A percentile compares a stretch with the other conserved stretches of the same genome.
These are phyloP conservation scores for Parapsyche elsis DNA, from an alignment of 1,140 invertebrate species.

Conservation along the genomic window DNA sequence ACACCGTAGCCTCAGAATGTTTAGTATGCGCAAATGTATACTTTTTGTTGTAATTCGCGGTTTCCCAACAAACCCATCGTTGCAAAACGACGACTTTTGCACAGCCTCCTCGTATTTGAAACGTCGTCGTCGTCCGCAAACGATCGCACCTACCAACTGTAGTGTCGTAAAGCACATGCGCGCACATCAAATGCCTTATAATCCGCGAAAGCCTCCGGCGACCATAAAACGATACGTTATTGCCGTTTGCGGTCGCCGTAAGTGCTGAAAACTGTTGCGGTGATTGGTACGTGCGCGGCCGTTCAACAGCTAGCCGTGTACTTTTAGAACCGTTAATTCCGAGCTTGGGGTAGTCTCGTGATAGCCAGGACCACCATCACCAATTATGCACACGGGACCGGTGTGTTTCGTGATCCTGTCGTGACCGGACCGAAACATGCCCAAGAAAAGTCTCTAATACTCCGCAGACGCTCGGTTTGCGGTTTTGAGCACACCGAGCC, in stretches of 20 bases:
- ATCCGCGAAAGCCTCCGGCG: not conserved
- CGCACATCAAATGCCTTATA: not conserved
- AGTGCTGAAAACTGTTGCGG: not conserved
- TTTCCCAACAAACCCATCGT: too few relatives aligned
- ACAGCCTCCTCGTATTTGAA: too few relatives aligned
- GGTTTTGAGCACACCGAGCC: not conserved
- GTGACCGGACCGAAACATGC: slow-evolving; percentile 9
- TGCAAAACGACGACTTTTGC: too few relatives aligned
- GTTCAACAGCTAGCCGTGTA: not conserved
- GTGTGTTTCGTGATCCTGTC: not conserved
- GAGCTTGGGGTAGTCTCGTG: not conserved
- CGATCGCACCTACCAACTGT: too few relatives aligned
- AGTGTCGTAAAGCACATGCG: too few relatives aligned
- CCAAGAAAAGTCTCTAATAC: slow-evolving; percentile 2
- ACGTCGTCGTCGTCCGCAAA: too few relatives aligned
- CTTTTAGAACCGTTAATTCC: not conserved
- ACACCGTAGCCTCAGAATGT: too few relatives aligned
- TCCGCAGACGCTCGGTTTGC: not conserved
- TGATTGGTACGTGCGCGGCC: not conserved
- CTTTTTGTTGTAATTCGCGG: too few relatives aligned
- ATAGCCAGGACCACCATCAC: not conserved
- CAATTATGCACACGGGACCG: not conserved
- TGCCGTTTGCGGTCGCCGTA: not conserved
- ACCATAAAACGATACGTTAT: not conserved
- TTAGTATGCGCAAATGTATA: too few relatives aligned